Conservation (phyloP, 2,888 invertebrate genomes). For the Rhabditophanes sp. region DNA sequence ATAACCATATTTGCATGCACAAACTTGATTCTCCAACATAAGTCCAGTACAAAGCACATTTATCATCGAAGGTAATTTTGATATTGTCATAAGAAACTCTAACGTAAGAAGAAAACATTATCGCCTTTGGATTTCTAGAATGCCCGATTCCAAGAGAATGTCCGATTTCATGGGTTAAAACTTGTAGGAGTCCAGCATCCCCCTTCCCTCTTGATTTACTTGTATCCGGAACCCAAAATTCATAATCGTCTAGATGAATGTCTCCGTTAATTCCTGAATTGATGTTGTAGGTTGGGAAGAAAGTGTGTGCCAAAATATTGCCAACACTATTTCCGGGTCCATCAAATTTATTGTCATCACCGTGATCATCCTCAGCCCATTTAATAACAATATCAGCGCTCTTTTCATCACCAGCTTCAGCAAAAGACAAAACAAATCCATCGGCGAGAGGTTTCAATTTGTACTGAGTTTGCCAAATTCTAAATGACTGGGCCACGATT, state of each 20-base stretch:
- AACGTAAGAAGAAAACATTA: conserved; percentile 41
- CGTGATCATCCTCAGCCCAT: conserved; percentile 52
- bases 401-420: conserved; percentile 45
- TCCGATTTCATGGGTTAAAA: conserved; percentile 43
- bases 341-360: conserved; percentile 37
- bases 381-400: conserved; percentile 61
- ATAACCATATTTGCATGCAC: conserved; percentile 42
- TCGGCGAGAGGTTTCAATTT: conserved; percentile 12
- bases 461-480: conserved; percentile 53
- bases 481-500: conserved; percentile 51
- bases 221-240: no score
- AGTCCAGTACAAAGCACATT: conserved; percentile 44
- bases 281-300: conserved; percentile 36
- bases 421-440: conserved; percentile 49
- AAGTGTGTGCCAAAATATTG: conserved; percentile 43
- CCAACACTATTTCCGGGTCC: conserved; percentile 23
- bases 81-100: conserved; percentile 28
- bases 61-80: conserved; percentile 37
- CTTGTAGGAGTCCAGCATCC: conserved; percentile 45
- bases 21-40: conserved; percentile 36
- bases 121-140: conserved; percentile 29
- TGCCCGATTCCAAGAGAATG: conserved; percentile 42
- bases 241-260: conserved; percentile 43
- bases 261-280: conserved; percentile 37
- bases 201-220: conserved; percentile 13